Percentiles rank a stretch among this genome's conserved stretches.
phyloP scores from a whole-genome alignment of 2,797 vertebrate species.

The Myiotriccus ornatus region DNA sequence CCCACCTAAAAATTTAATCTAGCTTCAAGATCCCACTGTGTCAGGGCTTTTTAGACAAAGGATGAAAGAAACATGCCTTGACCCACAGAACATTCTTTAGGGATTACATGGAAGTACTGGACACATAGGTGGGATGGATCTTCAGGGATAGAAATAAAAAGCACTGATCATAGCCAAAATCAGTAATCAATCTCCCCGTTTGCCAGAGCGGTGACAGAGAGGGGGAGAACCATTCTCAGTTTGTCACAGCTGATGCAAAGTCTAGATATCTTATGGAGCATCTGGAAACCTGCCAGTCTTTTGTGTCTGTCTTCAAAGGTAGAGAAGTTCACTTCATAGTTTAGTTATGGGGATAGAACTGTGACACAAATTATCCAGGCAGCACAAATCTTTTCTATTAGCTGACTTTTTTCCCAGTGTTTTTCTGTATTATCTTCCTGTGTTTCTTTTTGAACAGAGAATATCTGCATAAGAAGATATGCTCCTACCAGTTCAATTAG shows the following conservation, averaged over 20 bases:
- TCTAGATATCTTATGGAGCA: no score
- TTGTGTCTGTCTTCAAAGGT: background rate
- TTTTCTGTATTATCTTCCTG: background rate
- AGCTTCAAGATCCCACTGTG: background rate
- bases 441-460: background rate
- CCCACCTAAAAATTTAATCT: background rate
- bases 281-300: background rate
- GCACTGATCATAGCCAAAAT: background rate
- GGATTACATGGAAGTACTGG: background rate
- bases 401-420: background rate
- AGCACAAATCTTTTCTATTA: background rate
- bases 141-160: background rate
- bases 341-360: background rate
- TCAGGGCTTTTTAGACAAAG: background rate
- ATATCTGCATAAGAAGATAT: background rate
- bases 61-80: background rate
- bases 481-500: background rate
- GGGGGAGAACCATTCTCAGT: background rate
- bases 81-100: background rate
- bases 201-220: background rate
- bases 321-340: fast-evolving
- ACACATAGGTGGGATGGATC: background rate
- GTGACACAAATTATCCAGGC: background rate
- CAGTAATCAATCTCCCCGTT: background rate
- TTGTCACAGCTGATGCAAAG: background rate